Evolutionary conservation across 1,140 invertebrate species (phyloP).

Genomic region (Bombus ignitus): DNA sequence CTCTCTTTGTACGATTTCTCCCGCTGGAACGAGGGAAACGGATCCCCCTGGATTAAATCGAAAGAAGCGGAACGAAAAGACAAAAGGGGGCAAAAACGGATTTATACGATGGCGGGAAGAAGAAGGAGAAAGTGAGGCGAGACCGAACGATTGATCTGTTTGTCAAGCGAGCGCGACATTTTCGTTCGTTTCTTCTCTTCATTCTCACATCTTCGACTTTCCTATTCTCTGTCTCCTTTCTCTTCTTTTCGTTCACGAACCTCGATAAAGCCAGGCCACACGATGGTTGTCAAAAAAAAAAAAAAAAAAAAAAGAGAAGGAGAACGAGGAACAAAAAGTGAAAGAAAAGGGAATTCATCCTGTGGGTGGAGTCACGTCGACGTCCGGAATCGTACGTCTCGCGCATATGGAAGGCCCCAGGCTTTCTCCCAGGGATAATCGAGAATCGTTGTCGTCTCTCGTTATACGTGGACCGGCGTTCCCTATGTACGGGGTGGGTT

Average conservation of each 20-base stretch:
- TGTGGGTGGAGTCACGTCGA: slow-evolving; percentile 57
- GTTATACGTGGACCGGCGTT: slow-evolving; percentile 47
- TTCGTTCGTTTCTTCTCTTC: slow-evolving; percentile 28
- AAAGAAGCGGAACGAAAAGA: slow-evolving; percentile 17
- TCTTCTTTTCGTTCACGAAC: slow-evolving; percentile 1
- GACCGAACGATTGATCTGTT: slow-evolving; percentile 70
- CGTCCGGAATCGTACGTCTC: slow-evolving; percentile 48
- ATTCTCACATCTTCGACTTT: background rate
- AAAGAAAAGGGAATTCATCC: slow-evolving; percentile 21
- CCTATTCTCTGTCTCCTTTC: slow-evolving; percentile 14
- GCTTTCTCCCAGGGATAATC: slow-evolving; percentile 61
- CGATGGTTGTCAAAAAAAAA: slow-evolving; percentile 48
- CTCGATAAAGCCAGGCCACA: slow-evolving; percentile 42
- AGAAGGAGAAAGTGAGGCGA: slow-evolving; percentile 19
- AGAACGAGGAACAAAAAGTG: background rate
- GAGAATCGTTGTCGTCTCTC: slow-evolving; percentile 68
- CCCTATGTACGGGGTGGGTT: background rate
- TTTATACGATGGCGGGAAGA: background rate
- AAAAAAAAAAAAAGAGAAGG: background rate
- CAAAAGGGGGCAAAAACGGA: slow-evolving; percentile 13
- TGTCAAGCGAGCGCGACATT: slow-evolving; percentile 56
- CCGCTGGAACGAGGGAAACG: background rate
- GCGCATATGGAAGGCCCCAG: slow-evolving; percentile 61
- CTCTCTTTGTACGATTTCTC: slow-evolving; percentile 24
- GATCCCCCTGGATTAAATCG: slow-evolving; percentile 21